A percentile compares a stretch with the other conserved stretches of the same genome.
Evolutionary conservation across 2,113 vertebrate species (phyloP).

Genomic region (Oncorhynchus kisutch): DNA sequence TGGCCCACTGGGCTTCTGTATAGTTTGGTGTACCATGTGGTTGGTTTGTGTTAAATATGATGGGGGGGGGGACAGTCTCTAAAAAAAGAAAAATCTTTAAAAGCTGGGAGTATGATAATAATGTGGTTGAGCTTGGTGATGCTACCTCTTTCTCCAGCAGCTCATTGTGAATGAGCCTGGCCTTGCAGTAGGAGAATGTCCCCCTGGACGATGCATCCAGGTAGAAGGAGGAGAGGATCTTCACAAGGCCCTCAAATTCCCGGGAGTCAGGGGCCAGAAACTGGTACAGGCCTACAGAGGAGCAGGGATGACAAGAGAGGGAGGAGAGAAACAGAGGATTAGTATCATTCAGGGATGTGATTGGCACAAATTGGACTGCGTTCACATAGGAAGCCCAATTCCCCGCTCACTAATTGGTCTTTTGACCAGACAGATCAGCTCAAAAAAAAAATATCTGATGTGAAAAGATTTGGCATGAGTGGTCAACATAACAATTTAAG

Average conservation of each 20-base stretch:
- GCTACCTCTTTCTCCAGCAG: constrained; percentile 94
- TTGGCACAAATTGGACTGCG: no score
- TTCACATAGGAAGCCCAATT: no score
- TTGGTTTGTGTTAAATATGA: no score
- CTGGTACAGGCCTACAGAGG: constrained; percentile 84
- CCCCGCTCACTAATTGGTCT: no score
- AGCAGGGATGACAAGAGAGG: not conserved
- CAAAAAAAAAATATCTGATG: no score
- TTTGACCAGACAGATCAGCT: no score
- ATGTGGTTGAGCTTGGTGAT: not conserved
- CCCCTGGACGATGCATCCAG: constrained; percentile 81
- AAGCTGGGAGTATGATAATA: not conserved
- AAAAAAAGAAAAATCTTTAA: not conserved
- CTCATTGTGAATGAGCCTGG: constrained; percentile 90
- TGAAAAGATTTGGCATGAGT: no score
- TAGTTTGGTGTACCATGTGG: no score
- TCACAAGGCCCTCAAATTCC: constrained; percentile 92
- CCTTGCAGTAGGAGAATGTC: constrained; percentile 86
- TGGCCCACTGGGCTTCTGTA: no score
- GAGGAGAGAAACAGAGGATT: constrained; percentile 14
- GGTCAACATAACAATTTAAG: no score
- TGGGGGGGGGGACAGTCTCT: not conserved
- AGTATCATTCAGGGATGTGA: no score
- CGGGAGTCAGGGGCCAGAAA: constrained; percentile 80
- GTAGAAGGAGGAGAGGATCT: constrained; percentile 87